Evolutionary conservation across 2,888 invertebrate genomes (phyloP), one percentile per base, ranked within the genome.

Genomic region (Agrochola circellaris): DNA sequence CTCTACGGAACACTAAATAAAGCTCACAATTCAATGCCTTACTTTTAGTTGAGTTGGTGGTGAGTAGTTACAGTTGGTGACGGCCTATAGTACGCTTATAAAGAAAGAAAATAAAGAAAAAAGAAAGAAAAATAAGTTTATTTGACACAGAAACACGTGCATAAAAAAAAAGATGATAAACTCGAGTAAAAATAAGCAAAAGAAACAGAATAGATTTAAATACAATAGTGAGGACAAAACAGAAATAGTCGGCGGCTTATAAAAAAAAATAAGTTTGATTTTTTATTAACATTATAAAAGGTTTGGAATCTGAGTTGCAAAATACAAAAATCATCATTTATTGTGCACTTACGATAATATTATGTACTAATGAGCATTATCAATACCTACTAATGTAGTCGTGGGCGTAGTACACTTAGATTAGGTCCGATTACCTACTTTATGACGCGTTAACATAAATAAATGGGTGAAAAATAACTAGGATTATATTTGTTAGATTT

Each of bases 381-480:
- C 75, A 75, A 66, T 67, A 38, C 38, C 9, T 38, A 38, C n/a
- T 58, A 26, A 80, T 75, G 75, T 81, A n/a, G 26, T n/a, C 8
- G 78, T 79, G 79, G 81, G 75, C 38, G 66, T 81, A 30, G 15
- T 13, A 56, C 38, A 5, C 15, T 17, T 34, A 81, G 81, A 79
- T 79, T 48, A 20, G 61, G 61, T 61, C 9, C 8, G 26, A 61
- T 38, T n/a, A 75, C 61, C 82, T 38, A 56, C 34, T 48, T 45
- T n/a, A 54, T 81, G 61, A 66, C 79, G 75, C 23, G n/a, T n/a
- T 66, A 38, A 67, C 60, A 54, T 45, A n/a, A 60, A 38, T 15
- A 45, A 58, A 45, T 54, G 26, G 11, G 9, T 34, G 30, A 61
- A 34, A 60, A 61, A 61, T 61, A 61, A 20, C 30, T 9, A 11